These are phyloP conservation scores for Pseudococcus jackbeardsleyi DNA, from an alignment of 2,888 invertebrate species.

Conservation along the genomic window DNA sequence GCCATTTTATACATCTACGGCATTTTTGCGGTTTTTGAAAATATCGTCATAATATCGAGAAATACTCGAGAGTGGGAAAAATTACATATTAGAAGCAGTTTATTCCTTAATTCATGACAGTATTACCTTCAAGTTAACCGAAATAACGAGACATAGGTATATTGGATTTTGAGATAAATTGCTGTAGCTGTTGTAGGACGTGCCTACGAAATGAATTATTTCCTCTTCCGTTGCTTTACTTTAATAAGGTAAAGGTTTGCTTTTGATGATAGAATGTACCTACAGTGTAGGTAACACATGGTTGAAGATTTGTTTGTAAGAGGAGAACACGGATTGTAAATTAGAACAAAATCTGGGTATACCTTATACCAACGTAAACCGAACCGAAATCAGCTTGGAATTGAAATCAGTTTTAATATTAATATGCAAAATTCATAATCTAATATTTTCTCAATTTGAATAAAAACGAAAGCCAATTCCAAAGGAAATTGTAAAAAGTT, in stretches of 20 bases:
- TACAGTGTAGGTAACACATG: constrained; percentile 48
- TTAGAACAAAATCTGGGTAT: constrained; percentile 22
- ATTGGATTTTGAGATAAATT: constrained; percentile 50
- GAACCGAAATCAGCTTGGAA: neutral
- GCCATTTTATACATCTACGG: neutral
- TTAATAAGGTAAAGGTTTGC: constrained; percentile 54
- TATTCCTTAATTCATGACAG: neutral
- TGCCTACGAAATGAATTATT: constrained; percentile 48
- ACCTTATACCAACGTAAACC: neutral
- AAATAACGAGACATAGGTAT: constrained; percentile 52
- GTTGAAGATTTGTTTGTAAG: constrained; percentile 42
- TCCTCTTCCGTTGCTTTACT: constrained; percentile 41
- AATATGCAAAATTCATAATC: neutral
- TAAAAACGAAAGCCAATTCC: too few species aligned
- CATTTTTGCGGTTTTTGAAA: neutral
- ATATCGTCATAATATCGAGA: neutral
- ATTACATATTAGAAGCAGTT: constrained; percentile 8
- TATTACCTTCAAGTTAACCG: constrained; percentile 20
- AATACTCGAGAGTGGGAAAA: constrained; percentile 3
- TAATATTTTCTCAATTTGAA: neutral
- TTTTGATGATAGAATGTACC: constrained; percentile 40
- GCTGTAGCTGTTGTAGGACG: neutral
- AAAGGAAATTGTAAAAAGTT: too few species aligned
- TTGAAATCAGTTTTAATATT: neutral
- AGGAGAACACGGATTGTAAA: constrained; percentile 29